Percentiles rank a stretch among this genome's conserved stretches.
These are phyloP conservation scores for Orthonychiurus folsomi DNA, from an alignment of 2,888 invertebrate species.

Conservation along the genomic window DNA sequence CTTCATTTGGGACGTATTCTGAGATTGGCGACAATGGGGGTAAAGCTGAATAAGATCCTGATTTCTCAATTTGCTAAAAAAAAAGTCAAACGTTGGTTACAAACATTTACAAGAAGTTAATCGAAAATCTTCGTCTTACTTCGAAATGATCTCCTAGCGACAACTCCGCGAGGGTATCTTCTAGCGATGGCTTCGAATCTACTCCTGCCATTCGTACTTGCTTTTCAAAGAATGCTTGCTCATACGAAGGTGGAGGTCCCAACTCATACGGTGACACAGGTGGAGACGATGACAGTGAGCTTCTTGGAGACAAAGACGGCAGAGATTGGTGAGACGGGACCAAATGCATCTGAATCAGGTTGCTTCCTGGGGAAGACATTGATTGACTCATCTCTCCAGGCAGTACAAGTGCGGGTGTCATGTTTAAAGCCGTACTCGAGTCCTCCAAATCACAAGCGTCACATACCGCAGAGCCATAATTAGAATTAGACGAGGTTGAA, in stretches of 20 bases:
- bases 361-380: slow-evolving; percentile 5
- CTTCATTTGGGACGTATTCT: slow-evolving; percentile 60
- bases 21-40: slow-evolving; percentile 73
- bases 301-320: slow-evolving; percentile 73
- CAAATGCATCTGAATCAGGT: slow-evolving; percentile 9
- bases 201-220: slow-evolving; percentile 28
- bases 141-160: slow-evolving; percentile 22
- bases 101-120: background rate
- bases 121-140: background rate
- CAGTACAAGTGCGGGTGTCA: slow-evolving; percentile 11
- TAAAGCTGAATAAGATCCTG: slow-evolving; percentile 29
- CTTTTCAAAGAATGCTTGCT: slow-evolving; percentile 53
- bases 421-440: slow-evolving; percentile 18
- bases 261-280: slow-evolving; percentile 61
- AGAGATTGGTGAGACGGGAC: slow-evolving; percentile 59
- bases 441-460: slow-evolving; percentile 24
- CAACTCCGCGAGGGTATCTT: slow-evolving; percentile 33
- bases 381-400: background rate
- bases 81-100: too few relatives aligned
- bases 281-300: slow-evolving; percentile 77
- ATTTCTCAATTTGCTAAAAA: slow-evolving; percentile 32
- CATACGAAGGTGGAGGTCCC: slow-evolving; percentile 54
- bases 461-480: slow-evolving; percentile 17
- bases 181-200: slow-evolving; percentile 21
- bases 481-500: slow-evolving; percentile 11